Percentiles rank a stretch among this genome's conserved stretches.
Conservation (phyloP, 2,113 vertebrate genomes). For the Epinephelus cyanopodus region DNA sequence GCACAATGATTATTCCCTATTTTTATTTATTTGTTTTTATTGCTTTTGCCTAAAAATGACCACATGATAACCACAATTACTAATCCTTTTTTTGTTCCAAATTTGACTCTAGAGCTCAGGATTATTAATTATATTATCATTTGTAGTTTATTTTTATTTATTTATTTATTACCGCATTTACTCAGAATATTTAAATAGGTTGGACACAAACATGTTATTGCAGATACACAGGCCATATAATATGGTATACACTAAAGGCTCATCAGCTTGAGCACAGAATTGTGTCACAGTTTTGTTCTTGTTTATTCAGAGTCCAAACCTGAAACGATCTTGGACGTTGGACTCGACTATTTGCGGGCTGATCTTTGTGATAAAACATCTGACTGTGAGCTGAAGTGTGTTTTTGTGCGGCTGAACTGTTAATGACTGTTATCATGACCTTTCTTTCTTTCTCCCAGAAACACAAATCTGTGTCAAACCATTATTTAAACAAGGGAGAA, state of each 20-base stretch:
- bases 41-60: too few relatives aligned
- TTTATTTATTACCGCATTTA: too few relatives aligned
- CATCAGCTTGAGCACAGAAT: neutral
- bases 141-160: too few relatives aligned
- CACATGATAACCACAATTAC: too few relatives aligned
- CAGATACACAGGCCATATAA: too few relatives aligned
- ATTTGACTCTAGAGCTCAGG: too few relatives aligned
- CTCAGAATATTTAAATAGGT: too few relatives aligned
- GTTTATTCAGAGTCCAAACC: slow-evolving; percentile 45
- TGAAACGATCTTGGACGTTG: slow-evolving; percentile 32
- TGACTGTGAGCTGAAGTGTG: neutral
- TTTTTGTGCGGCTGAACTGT: neutral
- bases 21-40: too few relatives aligned
- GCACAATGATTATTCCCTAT: too few relatives aligned
- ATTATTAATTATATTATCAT: too few relatives aligned
- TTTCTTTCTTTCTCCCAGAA: neutral
- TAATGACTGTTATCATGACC: neutral
- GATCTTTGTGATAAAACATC: slow-evolving; percentile 19
- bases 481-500: neutral
- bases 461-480: neutral
- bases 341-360: slow-evolving; percentile 39
- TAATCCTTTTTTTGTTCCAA: too few relatives aligned
- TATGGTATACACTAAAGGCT: neutral
- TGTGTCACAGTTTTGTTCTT: neutral
- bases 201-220: too few relatives aligned